Evolutionary conservation across 2,888 invertebrate genomes (phyloP), one percentile per base, ranked within the genome.

Genomic region (Athetis lepigone): DNA sequence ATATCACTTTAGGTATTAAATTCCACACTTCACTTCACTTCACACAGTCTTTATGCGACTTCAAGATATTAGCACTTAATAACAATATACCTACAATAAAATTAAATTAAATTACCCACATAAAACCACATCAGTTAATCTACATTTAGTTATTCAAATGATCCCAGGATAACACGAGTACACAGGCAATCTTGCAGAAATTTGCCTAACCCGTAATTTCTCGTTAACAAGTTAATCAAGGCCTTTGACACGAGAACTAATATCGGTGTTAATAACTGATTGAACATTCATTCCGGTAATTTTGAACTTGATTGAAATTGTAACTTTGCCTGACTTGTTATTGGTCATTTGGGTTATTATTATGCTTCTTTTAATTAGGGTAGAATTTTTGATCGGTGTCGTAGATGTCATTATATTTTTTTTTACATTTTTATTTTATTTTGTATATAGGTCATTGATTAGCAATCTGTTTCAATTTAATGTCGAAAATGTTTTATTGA

Each of bases 221-320:
- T 68, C 61, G 68, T 79, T 77, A 75, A 63, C 79, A 72, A 79
- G 70, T 64, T 75, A 72, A 79, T 75, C 55, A 63, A 63, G 33
- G 39, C 71, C 71, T 75, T 75, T 75, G 75, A 75, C 72, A 70
- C 52, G 57, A 51, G 29, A 54, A 64, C 63, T 75, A 75, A 72
- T 72, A 79, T 72, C 46, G 46, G 51, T 60, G 68, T 69, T 68
- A 66, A 61, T 70, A 61, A 69, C 62, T 71, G 65, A 77, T 71
- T 46, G 65, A 64, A 63, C 60, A 59, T 58, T 43, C 29, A 60
- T 72, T 57, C 33, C 2, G 18, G 29, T 16, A 33, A 57, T 65
- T 70, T 63, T 57, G 16, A 39, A 54, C 33, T 46, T 51, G 50
- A 57, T 54, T 63, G 4, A 13, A 21, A 3, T 0, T 29, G 29